Evolutionary conservation across 2,888 invertebrate genomes (phyloP), one percentile per base, ranked within the genome.

Genomic region (Pseudanteris insignis): DNA sequence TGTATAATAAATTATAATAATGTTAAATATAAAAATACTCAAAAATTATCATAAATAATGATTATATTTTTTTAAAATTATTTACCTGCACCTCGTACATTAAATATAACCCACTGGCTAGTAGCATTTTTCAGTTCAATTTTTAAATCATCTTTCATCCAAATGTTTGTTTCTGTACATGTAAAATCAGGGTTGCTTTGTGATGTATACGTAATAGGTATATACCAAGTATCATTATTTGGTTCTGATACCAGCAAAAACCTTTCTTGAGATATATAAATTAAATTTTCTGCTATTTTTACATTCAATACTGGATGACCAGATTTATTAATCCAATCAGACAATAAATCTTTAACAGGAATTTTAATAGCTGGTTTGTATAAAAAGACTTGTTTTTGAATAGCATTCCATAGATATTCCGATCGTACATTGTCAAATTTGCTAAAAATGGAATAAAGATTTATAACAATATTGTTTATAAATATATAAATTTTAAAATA

Each of bases 121-220:
- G 36, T 10, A n/a, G 43, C 57, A 85, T 61, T 51, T 4, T 5
- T 81, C 69, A 86, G 84, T 6, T 84, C 72, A 55, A 69, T 68
- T 0, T 67, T 46, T 0, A 77, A 38, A 29, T 48, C 12, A 6
- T 55, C 29, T 8, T 51, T 51, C 12, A 57, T 60, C 64, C 64
- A 64, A 1, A 44, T 9, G 28, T 25, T 50, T 1, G 64, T 58
- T 11, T 33, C 50, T 1, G 64, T 34, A 28, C 15, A 34, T 0
- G 53, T 50, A 70, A 86, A 87, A 69, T 84, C 71, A 1, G 69
- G 32, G 55, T 81, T 71, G 1, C 74, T 75, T 12, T 84, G 83
- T 0, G 86, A 85, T 0, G 89, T 86, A 73, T 86, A 89, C 0
- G 90, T 89, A 0, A 93, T 83, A 0, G 92, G 92, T 36, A 92